Evolutionary conservation across 2,888 invertebrate species (phyloP), one percentile per base, ranked within the genome.

Genomic region (Trissoscelio sp.): DNA sequence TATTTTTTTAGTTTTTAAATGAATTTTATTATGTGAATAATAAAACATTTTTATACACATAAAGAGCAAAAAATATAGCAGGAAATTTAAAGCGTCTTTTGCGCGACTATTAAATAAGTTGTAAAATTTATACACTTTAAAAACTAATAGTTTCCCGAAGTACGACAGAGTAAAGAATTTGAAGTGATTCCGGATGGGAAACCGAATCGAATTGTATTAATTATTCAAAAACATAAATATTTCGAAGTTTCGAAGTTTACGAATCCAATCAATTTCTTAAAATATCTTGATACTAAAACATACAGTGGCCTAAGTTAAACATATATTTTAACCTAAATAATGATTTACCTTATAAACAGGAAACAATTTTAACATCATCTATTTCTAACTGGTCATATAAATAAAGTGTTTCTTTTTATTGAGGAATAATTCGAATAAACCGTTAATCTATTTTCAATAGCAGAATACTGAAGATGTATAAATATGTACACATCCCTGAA

Each of bases 161-260:
- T 31, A 31, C 31, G 31, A 7, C 4, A 28, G 31, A 31, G 31
- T 9, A 31, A 6, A 31, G 9, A 6, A 31, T 31, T 31, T 31
- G 4, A 31, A 2, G 12, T 53, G 11, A 7, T 31, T 31, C 9
- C 9, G 28, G 16, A 22, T 18, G n/a, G 22, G 11, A 16, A 14
- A 24, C 22, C n/a, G 22, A 60, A 42, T 60, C 44, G 60, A 60
- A 44, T 11, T 2, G 4, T 18, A 44, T 60, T 60, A 42, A 60
- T 42, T 60, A 60, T 44, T 60, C 12, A 60, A 44, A 42, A 44
- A 28, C 60, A 18, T 60, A 37, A 60, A 60, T 60, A 60, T 31
- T 24, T 60, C 28, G 44, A n/a, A 24, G 14, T 39, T 58, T 12
- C 14, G 24, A 58, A 58, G 22, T 58, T 58, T 42, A 58, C 22